Conservation (phyloP, 2,797 vertebrate genomes). For the Synanceia verrucosa region DNA sequence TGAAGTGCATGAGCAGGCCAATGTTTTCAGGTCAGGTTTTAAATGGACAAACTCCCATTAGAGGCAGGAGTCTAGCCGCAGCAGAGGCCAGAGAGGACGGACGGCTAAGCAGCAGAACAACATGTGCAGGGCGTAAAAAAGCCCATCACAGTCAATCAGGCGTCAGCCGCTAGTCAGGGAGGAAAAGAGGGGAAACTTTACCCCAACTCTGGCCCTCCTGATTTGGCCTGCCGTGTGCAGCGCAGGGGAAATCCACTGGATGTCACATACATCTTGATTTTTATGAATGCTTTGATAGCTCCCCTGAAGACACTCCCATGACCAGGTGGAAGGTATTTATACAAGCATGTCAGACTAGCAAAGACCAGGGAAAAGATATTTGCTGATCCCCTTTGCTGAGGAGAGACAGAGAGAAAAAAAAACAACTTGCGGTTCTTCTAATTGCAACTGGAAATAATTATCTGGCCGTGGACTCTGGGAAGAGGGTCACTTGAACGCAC, state of each 20-base stretch:
- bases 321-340: constrained; percentile 83
- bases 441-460: constrained; percentile 87
- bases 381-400: constrained; percentile 73
- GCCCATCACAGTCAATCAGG: constrained; percentile 83
- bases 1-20: constrained; percentile 48
- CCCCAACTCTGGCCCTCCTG: constrained; percentile 69
- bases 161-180: constrained; percentile 74
- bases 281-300: constrained; percentile 84
- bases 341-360: constrained; percentile 77
- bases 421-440: constrained; percentile 72
- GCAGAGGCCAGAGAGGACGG: constrained; percentile 46
- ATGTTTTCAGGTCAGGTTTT: constrained; percentile 52
- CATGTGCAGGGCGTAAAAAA: constrained; percentile 79
- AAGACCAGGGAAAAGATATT: constrained; percentile 71
- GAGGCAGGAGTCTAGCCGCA: constrained; percentile 43
- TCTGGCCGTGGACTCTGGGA: constrained; percentile 72
- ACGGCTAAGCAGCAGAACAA: constrained; percentile 69
- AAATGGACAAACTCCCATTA: constrained; percentile 57
- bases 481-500: constrained; percentile 74
- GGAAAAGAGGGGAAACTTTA: constrained; percentile 76
- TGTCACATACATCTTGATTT: constrained; percentile 84
- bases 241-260: constrained; percentile 73
- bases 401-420: constrained; percentile 50
- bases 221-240: constrained; percentile 73
- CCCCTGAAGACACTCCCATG: constrained; percentile 78